Base-by-base conservation (phyloP, 1,140 invertebrate genomes). In the Eumaeus atala region DNA sequence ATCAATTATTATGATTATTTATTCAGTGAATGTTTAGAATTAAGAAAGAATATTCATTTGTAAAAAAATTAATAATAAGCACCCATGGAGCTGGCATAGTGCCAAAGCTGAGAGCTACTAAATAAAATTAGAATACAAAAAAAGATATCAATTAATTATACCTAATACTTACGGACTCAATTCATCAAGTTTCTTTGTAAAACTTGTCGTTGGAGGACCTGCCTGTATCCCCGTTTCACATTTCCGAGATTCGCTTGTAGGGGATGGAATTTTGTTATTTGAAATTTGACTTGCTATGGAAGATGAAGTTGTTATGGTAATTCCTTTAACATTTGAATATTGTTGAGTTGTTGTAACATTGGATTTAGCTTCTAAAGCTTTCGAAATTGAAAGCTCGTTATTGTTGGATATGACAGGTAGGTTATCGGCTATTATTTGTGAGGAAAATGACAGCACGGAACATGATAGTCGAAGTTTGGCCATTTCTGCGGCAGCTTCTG, bases 391-490 rank as follows among this genome's bases (percentile, higher is more conserved):
- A 44, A 44, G 3, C 42, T 9, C 40, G 18, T 52, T 54, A 40
- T 40, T 56, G 11, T 18, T 59, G 37, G 62, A 64, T 51, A 58
- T 56, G 33, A 64, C 64, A 42, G 67, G 48, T 51, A 42, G 34
- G 38, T 18, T 47, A 10, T 54, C 51, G 12, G 54, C 66, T 51
- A 81, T 54, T 51, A 87, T 84, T 74, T 84, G 79, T 9, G 81
- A 87, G 9, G 81, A 77, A 71, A 81, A 84, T 14, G 84, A 84
- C 28, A 87, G 58, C 9, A 87, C 81, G 33, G 84, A 84, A 70
- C 84, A 84, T 0, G 81, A 77, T 11, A 87, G 59, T 36, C 73
- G 69, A 33, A 87, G 59, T 53, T 87, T 83, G 0, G 84, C 84
- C 33, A 87, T 58, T 63, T 82, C 74, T 4, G 62, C 57, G 11